Evolutionary conservation across 2,797 vertebrate genomes (phyloP).

Genomic region (Buphagus erythrorhynchus): DNA sequence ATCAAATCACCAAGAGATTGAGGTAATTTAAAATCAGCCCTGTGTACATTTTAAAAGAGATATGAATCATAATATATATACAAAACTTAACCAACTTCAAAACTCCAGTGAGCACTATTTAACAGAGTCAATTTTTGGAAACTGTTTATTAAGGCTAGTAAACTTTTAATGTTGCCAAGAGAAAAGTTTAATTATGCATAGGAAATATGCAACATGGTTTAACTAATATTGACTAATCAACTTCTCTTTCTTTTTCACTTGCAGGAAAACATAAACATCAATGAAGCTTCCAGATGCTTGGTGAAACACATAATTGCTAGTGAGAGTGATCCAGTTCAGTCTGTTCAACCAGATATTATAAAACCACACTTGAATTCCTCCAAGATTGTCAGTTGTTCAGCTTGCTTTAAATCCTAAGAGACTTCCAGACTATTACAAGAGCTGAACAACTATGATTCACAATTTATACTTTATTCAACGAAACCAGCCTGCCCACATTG

Average conservation of each 20-base stretch:
- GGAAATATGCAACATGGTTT: neutral
- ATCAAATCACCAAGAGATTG: neutral
- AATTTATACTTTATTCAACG: neutral
- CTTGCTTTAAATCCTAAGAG: constrained; percentile 86
- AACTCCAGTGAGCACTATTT: neutral
- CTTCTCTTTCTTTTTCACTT: neutral
- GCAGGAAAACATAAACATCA: constrained; percentile 95
- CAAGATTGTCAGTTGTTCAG: constrained; percentile 84
- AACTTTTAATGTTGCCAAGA: neutral
- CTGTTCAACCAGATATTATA: constrained; percentile 86
- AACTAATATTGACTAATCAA: constrained; percentile 43
- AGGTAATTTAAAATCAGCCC: neutral
- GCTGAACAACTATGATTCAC: constrained; percentile 29
- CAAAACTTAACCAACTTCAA: neutral
- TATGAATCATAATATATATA: neutral
- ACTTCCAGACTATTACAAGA: constrained; percentile 19
- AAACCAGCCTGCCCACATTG: neutral
- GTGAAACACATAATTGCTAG: constrained; percentile 96
- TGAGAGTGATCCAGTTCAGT: constrained; percentile 88
- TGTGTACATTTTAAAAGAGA: neutral
- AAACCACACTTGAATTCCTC: constrained; percentile 85
- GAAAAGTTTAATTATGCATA: neutral
- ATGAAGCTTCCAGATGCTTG: constrained; percentile 92
- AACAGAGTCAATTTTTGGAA: neutral
- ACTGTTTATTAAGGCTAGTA: neutral